Evolutionary conservation across 1,140 invertebrate species (phyloP), one percentile per base, ranked within the genome.

Genomic region (Eupristina koningsbergeri): DNA sequence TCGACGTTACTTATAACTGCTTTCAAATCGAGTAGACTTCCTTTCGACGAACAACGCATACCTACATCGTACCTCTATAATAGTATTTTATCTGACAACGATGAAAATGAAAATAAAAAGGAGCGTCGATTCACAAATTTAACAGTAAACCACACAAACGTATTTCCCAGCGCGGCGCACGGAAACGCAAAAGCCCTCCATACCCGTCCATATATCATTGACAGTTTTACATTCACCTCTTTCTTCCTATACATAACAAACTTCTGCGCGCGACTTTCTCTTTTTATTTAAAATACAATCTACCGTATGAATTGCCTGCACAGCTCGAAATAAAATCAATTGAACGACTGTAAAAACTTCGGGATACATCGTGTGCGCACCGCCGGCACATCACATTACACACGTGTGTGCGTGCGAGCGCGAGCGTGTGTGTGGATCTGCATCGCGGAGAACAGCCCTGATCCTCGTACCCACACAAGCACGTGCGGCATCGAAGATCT

Each of bases 221-320:
- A 77, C 81, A 82, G 81, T 19, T 82, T 82, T 76, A 82, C 80
- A 64, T 47, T 61, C 36, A 45, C 50, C 39, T 34, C 64, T 34
- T 34, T 67, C 45, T 31, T 76, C 73, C n/a, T 47, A 64, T 50
- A 74, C 31, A 67, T 22, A 22, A 41, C 39, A 53, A 29, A 26
- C 41, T 31, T 26, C 8, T n/a, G n/a, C 11, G 31, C 61, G n/a
- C n/a, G 73, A 77, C 81, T 82, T 82, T 82, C 81, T 82, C 81
- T 82, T 77, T 81, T 82, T 82, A 82, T 82, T 82, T 82, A 76
- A 82, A 76, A 67, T 53, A 69, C 74, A 63, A 75, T 75, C 80
- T 75, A 45, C n/a, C 58, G 26, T 29, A 81, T 73, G 69, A 81
- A 81, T 80, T 80, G 45, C 19, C 61, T 8, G 64, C 63, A 26